These are phyloP conservation scores for Galago senegalensis DNA, from an alignment of 2,797 vertebrate genomes.

Conservation along the genomic window DNA sequence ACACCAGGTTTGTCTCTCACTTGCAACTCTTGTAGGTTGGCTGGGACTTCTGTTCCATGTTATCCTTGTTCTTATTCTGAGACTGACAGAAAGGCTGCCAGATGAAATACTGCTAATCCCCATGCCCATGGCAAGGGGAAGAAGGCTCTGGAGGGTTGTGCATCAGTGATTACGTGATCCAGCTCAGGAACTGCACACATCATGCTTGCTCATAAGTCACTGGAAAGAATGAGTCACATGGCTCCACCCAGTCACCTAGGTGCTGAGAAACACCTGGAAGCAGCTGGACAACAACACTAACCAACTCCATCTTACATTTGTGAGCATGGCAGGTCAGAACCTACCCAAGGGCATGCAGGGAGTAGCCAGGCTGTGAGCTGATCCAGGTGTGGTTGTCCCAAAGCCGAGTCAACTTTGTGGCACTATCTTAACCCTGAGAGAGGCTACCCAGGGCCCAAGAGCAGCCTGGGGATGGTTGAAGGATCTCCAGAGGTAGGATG, in stretches of 20 bases:
- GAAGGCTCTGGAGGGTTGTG: background rate
- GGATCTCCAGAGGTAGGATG: background rate
- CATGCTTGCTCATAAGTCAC: background rate
- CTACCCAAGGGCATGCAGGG: accelerated
- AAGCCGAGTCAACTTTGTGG: background rate
- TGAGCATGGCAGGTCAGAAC: background rate
- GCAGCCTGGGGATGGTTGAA: background rate
- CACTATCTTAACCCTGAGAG: background rate
- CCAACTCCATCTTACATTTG: no score
- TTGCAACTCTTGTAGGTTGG: background rate
- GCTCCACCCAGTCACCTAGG: background rate
- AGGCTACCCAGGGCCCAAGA: background rate
- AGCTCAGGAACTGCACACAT: background rate
- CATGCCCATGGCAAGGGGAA: background rate
- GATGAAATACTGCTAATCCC: background rate
- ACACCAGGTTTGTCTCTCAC: background rate
- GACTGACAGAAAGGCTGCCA: background rate
- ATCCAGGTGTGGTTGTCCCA: accelerated
- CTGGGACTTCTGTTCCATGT: background rate
- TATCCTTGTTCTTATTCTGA: background rate
- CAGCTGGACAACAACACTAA: background rate
- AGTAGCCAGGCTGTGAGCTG: background rate
- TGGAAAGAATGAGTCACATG: background rate
- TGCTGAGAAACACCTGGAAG: background rate
- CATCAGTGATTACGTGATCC: accelerated